Evolutionary conservation across 2,797 vertebrate species (phyloP), one percentile per base, ranked within the genome.

Genomic region (Scleropages formosus): DNA sequence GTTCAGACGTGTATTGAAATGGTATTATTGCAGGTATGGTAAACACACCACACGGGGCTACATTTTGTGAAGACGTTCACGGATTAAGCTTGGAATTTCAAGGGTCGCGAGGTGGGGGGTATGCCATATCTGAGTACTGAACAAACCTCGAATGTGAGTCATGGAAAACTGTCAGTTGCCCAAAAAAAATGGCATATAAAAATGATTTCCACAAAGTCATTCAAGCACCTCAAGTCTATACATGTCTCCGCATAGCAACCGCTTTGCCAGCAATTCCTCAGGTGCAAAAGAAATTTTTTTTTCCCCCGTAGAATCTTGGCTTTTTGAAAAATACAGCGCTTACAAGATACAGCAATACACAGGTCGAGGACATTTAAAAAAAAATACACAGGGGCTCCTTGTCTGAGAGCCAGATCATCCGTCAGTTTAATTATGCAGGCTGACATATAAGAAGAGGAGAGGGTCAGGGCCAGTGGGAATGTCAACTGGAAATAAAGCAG

Each of bases 171-270:
- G 22, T 53, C 76, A 74, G 76, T 66, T 46, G 62, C 61, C 74
- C 68, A 47, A 22, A 61, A 75, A 74, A 51, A 72, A 73, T 65
- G 47, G 58, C 31, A n/a, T 70, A 72, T 73, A 62, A 77, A 74
- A 74, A 69, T 73, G 39, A 13, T 79, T 73, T 44, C 24, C 81
- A 77, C 78, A 77, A 81, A 80, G 80, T 89, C 85, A 47, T 27
- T 8, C n/a, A 73, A 51, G 16, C 18, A 46, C 31, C 4, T 18
- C 53, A 67, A 53, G 71, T 77, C 8, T 26, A 12, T 62, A 31
- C 61, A 78, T 84, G 89, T 87, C 81, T 77, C 72, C 66, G 85
- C 85, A 24, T 47, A 85, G 88, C 85, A 77, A 79, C 9, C 71
- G 66, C 78, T 80, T 59, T 77, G 83, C 56, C n/a, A 46, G 76